Percentiles rank a stretch among this genome's conserved stretches.
Evolutionary conservation across 2,797 vertebrate species (phyloP).

Genomic region (Remorina albescens): DNA sequence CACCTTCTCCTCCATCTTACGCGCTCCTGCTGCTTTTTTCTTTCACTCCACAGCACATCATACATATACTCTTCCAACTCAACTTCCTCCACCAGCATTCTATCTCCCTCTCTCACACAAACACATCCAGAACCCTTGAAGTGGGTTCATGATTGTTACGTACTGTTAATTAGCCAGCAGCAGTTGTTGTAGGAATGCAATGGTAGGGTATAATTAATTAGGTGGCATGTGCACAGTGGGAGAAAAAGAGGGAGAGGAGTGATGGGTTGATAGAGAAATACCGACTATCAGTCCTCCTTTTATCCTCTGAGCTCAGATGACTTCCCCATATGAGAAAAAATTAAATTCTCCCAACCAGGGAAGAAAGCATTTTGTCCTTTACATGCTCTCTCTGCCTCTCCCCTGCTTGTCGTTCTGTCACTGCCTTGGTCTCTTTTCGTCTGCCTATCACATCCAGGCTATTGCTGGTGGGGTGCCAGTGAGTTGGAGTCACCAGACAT

Average conservation of each 20-base stretch:
- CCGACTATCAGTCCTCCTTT: constrained; percentile 77
- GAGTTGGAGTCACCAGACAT: constrained; percentile 65
- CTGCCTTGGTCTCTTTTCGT: constrained; percentile 77
- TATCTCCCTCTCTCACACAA: constrained; percentile 40
- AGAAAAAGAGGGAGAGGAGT: constrained; percentile 68
- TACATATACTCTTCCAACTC: constrained; percentile 30
- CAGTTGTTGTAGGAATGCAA: constrained; percentile 78
- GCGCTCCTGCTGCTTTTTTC: constrained; percentile 24
- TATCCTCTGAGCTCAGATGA: constrained; percentile 79
- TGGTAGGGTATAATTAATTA: constrained; percentile 84
- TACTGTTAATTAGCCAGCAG: constrained; percentile 82
- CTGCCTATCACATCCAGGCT: constrained; percentile 74
- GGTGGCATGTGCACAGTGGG: constrained; percentile 77
- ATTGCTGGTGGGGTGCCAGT: constrained; percentile 68
- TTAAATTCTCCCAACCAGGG: constrained; percentile 76
- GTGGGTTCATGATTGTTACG: constrained; percentile 78
- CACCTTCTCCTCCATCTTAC: constrained; percentile 4
- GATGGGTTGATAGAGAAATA: constrained; percentile 63
- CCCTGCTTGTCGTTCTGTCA: constrained; percentile 72
- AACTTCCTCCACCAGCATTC: constrained; percentile 36
- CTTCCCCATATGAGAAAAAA: constrained; percentile 82
- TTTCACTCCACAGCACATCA: constrained; percentile 33
- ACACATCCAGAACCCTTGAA: constrained; percentile 73
- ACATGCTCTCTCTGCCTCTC: constrained; percentile 77
- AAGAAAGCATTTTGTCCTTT: constrained; percentile 81